These are phyloP conservation scores for Papilio demoleus DNA, from an alignment of 2,888 invertebrate species.

Conservation along the genomic window DNA sequence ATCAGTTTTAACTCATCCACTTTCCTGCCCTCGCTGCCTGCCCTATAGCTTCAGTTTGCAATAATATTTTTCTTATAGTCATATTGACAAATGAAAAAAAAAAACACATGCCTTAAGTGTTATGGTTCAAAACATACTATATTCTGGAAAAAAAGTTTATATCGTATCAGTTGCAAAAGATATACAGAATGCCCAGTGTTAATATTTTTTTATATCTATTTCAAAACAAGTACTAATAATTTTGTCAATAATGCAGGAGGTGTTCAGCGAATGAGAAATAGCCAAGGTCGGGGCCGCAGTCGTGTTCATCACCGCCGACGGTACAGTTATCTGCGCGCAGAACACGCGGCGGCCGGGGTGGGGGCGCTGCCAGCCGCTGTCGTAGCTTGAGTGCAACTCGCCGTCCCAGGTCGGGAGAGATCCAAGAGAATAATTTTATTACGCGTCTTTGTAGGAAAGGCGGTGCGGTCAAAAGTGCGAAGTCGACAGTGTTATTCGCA, in stretches of 20 bases:
- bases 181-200: no score
- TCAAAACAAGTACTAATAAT: background rate
- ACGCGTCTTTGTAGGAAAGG: slow-evolving; percentile 88
- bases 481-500: slow-evolving; percentile 30
- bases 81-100: no score
- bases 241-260: background rate
- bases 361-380: background rate
- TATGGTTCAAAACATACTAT: no score
- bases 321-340: background rate
- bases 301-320: background rate
- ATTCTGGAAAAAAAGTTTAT: no score
- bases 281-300: background rate
- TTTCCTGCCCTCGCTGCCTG: no score
- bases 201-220: no score
- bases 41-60: no score
- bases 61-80: no score
- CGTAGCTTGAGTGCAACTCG: slow-evolving; percentile 70
- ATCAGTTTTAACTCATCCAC: no score
- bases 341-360: background rate
- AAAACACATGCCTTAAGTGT: no score
- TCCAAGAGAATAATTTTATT: slow-evolving; percentile 88
- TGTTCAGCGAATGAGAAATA: background rate
- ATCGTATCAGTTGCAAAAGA: no score
- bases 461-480: slow-evolving; percentile 27
- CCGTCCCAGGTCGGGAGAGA: slow-evolving; percentile 87